Conservation (phyloP, 2,888 invertebrate genomes). For the Acanthococcus lagerstroemiae region DNA sequence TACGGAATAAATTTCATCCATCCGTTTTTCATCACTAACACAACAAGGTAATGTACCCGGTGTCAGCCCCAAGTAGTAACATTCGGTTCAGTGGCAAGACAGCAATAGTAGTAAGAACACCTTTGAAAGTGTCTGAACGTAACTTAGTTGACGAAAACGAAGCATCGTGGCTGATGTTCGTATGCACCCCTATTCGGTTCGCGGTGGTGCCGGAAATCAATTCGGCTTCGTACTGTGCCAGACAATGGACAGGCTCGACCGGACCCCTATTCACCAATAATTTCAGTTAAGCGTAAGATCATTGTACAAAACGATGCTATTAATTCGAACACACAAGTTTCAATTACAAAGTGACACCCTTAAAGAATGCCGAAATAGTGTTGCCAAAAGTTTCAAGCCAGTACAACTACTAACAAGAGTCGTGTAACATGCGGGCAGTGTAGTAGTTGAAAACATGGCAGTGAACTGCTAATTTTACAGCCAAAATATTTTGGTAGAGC, state of each 20-base stretch:
- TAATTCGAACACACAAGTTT: too few relatives aligned
- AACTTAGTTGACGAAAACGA: slow-evolving; percentile 74
- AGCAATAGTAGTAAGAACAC: slow-evolving; percentile 81
- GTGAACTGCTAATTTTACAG: too few relatives aligned
- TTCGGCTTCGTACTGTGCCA: slow-evolving; percentile 67
- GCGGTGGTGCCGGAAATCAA: slow-evolving; percentile 85
- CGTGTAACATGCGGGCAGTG: too few relatives aligned
- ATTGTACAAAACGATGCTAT: not conserved
- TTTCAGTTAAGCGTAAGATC: not conserved
- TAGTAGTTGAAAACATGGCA: too few relatives aligned
- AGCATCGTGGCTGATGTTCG: slow-evolving; percentile 58
- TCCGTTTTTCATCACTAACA: slow-evolving; percentile 56
- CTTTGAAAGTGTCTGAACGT: slow-evolving; percentile 79
- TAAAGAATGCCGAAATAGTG: too few relatives aligned
- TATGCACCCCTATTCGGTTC: slow-evolving; percentile 81
- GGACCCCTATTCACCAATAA: slow-evolving; percentile 70
- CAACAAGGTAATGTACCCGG: slow-evolving; percentile 70
- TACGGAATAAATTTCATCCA: too few relatives aligned
- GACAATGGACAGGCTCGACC: slow-evolving; percentile 85
- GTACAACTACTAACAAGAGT: too few relatives aligned
- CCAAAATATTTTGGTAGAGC: too few relatives aligned
- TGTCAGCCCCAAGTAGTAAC: slow-evolving; percentile 82
- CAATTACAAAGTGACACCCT: too few relatives aligned
- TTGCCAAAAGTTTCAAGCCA: too few relatives aligned
- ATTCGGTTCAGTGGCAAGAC: slow-evolving; percentile 82